A percentile compares a stretch with the other conserved stretches of the same genome.
These are phyloP conservation scores for Alfaro cultratus DNA, from an alignment of 2,797 vertebrate genomes.

Conservation along the genomic window DNA sequence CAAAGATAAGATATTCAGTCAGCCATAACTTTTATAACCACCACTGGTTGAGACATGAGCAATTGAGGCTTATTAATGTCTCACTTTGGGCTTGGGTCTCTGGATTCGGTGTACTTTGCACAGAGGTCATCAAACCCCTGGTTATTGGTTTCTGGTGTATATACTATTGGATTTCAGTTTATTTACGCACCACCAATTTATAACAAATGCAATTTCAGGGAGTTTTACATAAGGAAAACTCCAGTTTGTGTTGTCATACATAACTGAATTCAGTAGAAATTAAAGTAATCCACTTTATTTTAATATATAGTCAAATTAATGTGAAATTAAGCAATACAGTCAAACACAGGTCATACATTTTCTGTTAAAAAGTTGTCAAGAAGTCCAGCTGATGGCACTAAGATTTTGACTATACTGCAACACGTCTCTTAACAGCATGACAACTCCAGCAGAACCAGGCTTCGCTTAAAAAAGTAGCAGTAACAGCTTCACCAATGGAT, in stretches of 20 bases:
- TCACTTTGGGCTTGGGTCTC: neutral
- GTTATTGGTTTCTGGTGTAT: neutral
- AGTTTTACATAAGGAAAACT: neutral
- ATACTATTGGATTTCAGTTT: neutral
- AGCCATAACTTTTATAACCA: neutral
- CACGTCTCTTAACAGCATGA: neutral
- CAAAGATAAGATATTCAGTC: neutral
- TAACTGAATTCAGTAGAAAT: neutral
- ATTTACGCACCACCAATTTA: neutral
- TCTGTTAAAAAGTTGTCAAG: neutral
- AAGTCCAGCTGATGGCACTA: neutral
- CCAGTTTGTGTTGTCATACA: neutral
- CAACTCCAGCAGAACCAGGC: neutral
- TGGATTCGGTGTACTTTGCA: neutral
- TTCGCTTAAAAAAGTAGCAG: neutral
- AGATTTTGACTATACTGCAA: neutral
- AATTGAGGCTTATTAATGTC: neutral
- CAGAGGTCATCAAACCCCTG: neutral
- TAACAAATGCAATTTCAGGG: neutral
- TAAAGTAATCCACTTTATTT: neutral
- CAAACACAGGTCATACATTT: neutral
- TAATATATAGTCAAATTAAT: neutral
- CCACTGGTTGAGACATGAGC: neutral
- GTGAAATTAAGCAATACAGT: neutral
- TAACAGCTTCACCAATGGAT: neutral